Evolutionary conservation across 2,113 vertebrate genomes (phyloP).

Genomic region (Tragelaphus scriptus): DNA sequence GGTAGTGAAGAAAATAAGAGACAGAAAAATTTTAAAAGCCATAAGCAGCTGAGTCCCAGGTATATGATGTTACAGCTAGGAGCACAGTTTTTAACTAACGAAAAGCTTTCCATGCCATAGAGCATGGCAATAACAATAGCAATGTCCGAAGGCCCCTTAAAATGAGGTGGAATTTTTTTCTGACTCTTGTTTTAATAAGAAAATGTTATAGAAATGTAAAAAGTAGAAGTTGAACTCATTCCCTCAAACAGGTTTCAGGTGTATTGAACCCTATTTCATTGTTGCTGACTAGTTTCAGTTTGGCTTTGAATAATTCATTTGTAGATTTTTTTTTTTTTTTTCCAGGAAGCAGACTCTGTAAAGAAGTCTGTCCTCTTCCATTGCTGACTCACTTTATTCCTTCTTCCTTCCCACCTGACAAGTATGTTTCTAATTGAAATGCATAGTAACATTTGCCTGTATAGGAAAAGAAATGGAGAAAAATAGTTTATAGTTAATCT

Average conservation of each 20-base stretch:
- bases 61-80: neutral
- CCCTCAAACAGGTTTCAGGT: conserved; percentile 59
- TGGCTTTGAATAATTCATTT: conserved; percentile 77
- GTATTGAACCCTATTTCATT: conserved; percentile 54
- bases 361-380: conserved; percentile 67
- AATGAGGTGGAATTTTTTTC: neutral
- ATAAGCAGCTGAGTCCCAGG: neutral
- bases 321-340: conserved; percentile 45
- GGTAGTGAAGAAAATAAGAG: neutral
- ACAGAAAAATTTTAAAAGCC: neutral
- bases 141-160: neutral
- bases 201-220: conserved; percentile 37
- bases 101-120: neutral
- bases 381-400: conserved; percentile 72
- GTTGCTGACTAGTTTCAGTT: conserved; percentile 58
- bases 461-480: conserved; percentile 55
- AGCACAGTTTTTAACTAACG: neutral
- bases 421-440: conserved; percentile 74
- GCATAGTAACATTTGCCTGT: conserved; percentile 61
- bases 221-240: conserved; percentile 44
- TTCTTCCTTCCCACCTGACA: conserved; percentile 59
- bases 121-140: neutral
- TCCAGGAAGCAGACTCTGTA: conserved; percentile 64
- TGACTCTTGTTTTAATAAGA: conserved; percentile 28
- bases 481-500: conserved; percentile 54